Evolutionary conservation across 35 echinoderm and acorn worm species (phyloP), one percentile per base, ranked within the genome.

Genomic region (Heliocidaris tuberculata): DNA sequence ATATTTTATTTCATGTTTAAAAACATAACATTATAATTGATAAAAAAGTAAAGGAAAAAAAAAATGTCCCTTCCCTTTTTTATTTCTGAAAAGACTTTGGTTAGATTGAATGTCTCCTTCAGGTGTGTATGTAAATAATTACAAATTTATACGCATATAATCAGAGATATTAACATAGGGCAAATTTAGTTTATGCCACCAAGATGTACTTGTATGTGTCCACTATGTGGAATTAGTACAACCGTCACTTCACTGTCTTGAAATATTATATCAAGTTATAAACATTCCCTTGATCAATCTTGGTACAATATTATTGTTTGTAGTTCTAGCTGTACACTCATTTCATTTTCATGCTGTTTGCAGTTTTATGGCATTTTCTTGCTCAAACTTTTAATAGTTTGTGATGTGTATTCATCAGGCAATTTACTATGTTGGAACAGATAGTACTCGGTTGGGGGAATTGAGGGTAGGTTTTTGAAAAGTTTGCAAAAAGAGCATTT

Each of bases 181-280:
- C 65, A 78, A n/a, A n/a, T 78, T 78, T 78, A 78, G 65, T 78
- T 78, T 0, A 78, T 24, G 65, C 65, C 65, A 27, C 65, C 17
- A 78, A 78, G 65, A 78, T 78, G 65, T n/a, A 78, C 65, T 78
- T 78, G 65, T 78, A n/a, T 78, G 17, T 78, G 65, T 78, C 65
- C 65, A 78, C 65, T n/a, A 6, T 78, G 65, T 78, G 65, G 65
- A 78, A 78, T 21, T 78, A 78, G 19, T 27, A 6, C 27, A 78
- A 24, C 65, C 21, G 27, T 78, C 27, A n/a, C 21, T 21, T 78
- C 7, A 78, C 4, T n/a, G 65, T 78, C 65, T 78, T 78, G 65
- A 78, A 78, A 78, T 6, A 7, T 78, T 78, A 2, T 27, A 78
- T 78, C 65, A 78, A 21, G 65, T 78, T 78, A 78, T 56, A 78